These are phyloP conservation scores for Antheraea yamamai DNA, from an alignment of 2,888 invertebrate genomes.

Conservation along the genomic window DNA sequence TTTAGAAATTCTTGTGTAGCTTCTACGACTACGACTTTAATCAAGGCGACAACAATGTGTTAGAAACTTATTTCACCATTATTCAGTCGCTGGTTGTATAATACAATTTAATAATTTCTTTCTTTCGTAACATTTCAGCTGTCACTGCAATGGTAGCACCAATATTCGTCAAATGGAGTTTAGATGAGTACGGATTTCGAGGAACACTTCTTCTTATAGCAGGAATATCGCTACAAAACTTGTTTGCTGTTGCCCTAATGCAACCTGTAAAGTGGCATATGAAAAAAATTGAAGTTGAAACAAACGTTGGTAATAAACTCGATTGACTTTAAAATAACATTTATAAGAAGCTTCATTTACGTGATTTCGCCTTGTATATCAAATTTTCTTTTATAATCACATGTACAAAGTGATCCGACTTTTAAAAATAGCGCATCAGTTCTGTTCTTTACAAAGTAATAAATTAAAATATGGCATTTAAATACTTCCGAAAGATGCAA, in stretches of 20 bases:
- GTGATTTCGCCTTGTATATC: not conserved
- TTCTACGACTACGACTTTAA: too few relatives aligned
- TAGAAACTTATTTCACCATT: too few relatives aligned
- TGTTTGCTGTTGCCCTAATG: constrained; percentile 84
- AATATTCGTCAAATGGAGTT: constrained; percentile 78
- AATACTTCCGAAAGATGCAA: too few relatives aligned
- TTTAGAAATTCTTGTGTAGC: too few relatives aligned
- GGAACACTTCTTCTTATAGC: constrained; percentile 84
- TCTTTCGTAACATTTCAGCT: constrained; percentile 61
- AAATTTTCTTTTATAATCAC: not conserved
- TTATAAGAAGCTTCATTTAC: not conserved
- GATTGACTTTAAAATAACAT: not conserved
- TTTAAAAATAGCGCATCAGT: too few relatives aligned
- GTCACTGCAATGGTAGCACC: constrained; percentile 83
- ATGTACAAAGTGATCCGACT: not conserved
- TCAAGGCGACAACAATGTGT: too few relatives aligned
- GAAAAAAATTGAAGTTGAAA: constrained; percentile 48
- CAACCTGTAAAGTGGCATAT: constrained; percentile 87
- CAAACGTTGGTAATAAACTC: constrained; percentile 30
- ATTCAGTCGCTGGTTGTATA: not conserved
- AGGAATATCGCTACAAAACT: constrained; percentile 83
- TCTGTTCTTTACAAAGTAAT: too few relatives aligned
- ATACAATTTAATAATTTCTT: not conserved
- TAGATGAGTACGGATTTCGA: constrained; percentile 84
- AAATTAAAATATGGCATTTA: too few relatives aligned